These are phyloP conservation scores for Camelus bactrianus DNA, from an alignment of 2,113 vertebrate genomes.

Conservation along the genomic window DNA sequence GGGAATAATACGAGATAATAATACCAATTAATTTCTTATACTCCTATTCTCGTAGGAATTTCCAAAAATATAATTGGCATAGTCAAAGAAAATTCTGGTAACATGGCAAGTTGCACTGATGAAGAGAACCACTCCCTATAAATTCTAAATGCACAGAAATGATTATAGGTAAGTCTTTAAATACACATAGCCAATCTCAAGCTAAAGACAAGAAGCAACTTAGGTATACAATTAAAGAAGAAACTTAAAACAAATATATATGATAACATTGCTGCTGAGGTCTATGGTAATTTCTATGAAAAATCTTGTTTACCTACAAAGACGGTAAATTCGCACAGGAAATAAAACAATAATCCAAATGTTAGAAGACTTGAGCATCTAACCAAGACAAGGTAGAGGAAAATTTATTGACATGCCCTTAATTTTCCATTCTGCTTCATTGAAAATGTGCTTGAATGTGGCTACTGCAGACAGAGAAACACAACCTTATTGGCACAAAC, in stretches of 20 bases:
- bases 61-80: not conserved
- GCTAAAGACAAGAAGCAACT: not conserved
- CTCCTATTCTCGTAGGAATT: not conserved
- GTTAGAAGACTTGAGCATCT: not conserved
- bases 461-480: not conserved
- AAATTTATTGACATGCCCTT: not conserved
- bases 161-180: not conserved
- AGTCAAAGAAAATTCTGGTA: not conserved
- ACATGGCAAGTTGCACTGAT: not conserved
- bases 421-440: not conserved
- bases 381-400: not conserved
- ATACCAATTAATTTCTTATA: not conserved
- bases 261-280: not conserved
- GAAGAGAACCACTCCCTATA: not conserved
- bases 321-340: not conserved
- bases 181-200: not conserved
- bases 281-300: not conserved
- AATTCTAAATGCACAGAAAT: not conserved
- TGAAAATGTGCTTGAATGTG: not conserved
- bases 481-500: not conserved
- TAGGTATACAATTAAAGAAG: not conserved
- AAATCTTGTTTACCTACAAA: not conserved
- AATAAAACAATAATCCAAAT: not conserved
- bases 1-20: not conserved
- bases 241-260: not conserved